Percentiles rank a stretch among this genome's conserved stretches.
Conservation (phyloP, 2,797 vertebrate genomes). For the Nyctibius grandis region DNA sequence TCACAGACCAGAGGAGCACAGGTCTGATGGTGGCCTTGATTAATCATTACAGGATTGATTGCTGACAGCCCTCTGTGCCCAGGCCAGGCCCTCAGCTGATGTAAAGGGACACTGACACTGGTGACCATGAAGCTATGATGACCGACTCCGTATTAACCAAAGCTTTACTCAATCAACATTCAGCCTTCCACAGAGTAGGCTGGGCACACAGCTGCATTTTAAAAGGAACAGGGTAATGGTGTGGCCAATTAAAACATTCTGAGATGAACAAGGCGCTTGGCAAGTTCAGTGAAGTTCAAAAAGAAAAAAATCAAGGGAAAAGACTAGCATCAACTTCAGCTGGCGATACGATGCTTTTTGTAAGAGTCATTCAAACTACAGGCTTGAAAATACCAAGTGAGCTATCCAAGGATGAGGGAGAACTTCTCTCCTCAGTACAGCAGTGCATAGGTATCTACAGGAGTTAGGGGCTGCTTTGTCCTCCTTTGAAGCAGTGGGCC, state of each 20-base stretch:
- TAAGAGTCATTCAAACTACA: not conserved
- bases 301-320: not conserved
- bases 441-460: not conserved
- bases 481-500: not conserved
- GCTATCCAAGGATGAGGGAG: not conserved
- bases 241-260: not conserved
- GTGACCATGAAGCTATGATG: not conserved
- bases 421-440: not conserved
- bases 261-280: not conserved
- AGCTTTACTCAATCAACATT: not conserved
- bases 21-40: not conserved
- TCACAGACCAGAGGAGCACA: not conserved
- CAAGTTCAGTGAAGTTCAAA: not conserved
- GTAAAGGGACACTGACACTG: not conserved
- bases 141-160: not conserved
- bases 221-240: not conserved
- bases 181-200: not conserved
- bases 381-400: not conserved
- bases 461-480: not conserved
- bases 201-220: not conserved
- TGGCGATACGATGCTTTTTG: not conserved
- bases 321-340: not conserved
- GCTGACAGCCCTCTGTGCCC: not conserved
- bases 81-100: not conserved
- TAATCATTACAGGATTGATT: conserved; percentile 17